Evolutionary conservation across 2,888 invertebrate species (phyloP), one percentile per base, ranked within the genome.

Genomic region (Lacanobia wlatinum): DNA sequence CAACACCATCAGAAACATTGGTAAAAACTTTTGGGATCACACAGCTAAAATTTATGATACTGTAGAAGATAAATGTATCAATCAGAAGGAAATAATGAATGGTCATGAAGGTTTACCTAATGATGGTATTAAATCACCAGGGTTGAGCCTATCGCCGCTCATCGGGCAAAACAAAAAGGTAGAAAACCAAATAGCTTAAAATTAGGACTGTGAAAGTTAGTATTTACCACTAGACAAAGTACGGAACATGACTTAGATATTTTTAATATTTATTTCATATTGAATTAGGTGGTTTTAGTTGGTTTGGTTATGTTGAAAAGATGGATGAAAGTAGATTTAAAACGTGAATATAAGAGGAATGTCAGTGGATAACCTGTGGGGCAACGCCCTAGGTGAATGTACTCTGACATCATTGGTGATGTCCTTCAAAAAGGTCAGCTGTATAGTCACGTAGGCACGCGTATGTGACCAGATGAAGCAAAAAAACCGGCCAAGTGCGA

Each of bases 11-110:
- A 94, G 97, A 82, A 89, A 95, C 69, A 96, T 93, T 85, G 97
- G 97, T 23, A 94, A 95, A 87, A 87, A 93, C 3, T 97, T 97
- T 91, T 97, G 96, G 96, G 88, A 95, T 79, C 95, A 95, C 78
- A 89, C 50, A 55, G 71, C 75, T 70, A 85, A 68, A 71, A 83
- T 79, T 66, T 70, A 73, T 58, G 73, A 63, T 66, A 61, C 50
- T 0, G 62, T 71, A 56, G 53, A 70, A 65, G 61, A 8, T 5
- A 76, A 38, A 28, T 12, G 4, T 12, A 46, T 46, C 2, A 34
- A 28, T 4, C 16, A n/a, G 8, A 34, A 48, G 1, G 40, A 82
- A 61, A 53, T 28, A 38, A 21, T 18, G 0, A 73, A 75, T 1
- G 21, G 50, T 10, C 64, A 65, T n/a, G 38, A 62, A 14, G 53